These are phyloP conservation scores for Patella caerulea DNA, from an alignment of 2,888 invertebrate genomes.

Conservation along the genomic window DNA sequence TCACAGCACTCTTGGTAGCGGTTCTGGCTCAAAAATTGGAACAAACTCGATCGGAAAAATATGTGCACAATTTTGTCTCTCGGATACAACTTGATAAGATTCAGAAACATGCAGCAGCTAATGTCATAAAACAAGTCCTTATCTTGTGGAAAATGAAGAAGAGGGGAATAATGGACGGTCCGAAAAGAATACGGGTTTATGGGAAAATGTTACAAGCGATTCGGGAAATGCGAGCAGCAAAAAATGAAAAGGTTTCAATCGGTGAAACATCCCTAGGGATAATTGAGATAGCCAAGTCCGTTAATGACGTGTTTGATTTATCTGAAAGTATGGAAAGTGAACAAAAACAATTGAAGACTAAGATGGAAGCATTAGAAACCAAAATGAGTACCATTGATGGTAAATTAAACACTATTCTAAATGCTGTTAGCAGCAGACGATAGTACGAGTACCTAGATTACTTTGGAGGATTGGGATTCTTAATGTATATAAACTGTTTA, in stretches of 20 bases:
- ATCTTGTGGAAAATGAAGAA: slow-evolving; percentile 52
- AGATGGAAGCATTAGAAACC: slow-evolving; percentile 45
- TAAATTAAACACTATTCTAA: slow-evolving; percentile 44
- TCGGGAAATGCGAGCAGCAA: slow-evolving; percentile 54
- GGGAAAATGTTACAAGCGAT: slow-evolving; percentile 53
- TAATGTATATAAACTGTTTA: not conserved
- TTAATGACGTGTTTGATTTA: slow-evolving; percentile 49
- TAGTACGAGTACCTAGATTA: no score
- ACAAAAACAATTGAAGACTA: slow-evolving; percentile 43
- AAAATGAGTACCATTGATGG: slow-evolving; percentile 44
- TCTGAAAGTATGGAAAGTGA: slow-evolving; percentile 47
- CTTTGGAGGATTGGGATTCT: not conserved
- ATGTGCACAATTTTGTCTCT: slow-evolving; percentile 61
- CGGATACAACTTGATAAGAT: slow-evolving; percentile 56
- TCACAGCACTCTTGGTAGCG: slow-evolving; percentile 58
- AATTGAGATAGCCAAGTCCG: slow-evolving; percentile 51
- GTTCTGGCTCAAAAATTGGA: slow-evolving; percentile 61
- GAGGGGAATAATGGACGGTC: slow-evolving; percentile 31
- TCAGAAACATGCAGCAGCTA: slow-evolving; percentile 56
- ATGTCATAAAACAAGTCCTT: slow-evolving; percentile 59
- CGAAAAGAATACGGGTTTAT: slow-evolving; percentile 40
- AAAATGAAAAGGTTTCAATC: slow-evolving; percentile 50
- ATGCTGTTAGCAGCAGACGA: not conserved
- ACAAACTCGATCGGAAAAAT: slow-evolving; percentile 60
- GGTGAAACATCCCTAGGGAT: slow-evolving; percentile 56